Conservation (phyloP, 2,113 vertebrate genomes). For the Pandion haliaetus region DNA sequence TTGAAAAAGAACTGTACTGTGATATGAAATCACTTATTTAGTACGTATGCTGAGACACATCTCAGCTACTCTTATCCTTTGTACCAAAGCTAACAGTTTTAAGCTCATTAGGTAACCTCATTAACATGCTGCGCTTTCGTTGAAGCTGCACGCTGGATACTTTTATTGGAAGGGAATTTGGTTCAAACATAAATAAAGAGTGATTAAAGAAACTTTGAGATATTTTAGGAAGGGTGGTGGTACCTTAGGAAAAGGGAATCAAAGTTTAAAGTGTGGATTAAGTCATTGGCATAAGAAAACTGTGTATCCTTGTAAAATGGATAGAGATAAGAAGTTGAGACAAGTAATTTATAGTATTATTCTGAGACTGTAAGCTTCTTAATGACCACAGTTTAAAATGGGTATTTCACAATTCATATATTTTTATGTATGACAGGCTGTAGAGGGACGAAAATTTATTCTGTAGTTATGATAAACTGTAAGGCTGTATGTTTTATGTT, state of each 20-base stretch:
- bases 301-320: background rate
- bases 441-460: background rate
- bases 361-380: background rate
- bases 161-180: background rate
- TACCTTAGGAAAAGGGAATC: background rate
- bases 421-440: background rate
- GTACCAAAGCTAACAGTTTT: background rate
- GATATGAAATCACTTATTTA: background rate
- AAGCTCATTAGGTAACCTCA: slow-evolving; percentile 24
- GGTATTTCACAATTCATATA: background rate
- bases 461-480: background rate
- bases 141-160: background rate
- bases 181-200: background rate
- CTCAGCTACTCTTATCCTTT: background rate
- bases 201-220: background rate
- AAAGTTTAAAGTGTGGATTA: background rate
- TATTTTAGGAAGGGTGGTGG: background rate
- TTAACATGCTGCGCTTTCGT: background rate
- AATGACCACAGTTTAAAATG: background rate
- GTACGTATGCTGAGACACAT: background rate
- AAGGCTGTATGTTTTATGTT: background rate
- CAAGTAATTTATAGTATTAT: background rate
- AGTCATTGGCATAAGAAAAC: background rate
- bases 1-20: background rate
- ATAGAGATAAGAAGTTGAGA: background rate